Conservation (phyloP, 2,113 vertebrate genomes). For the Lophius piscatorius region DNA sequence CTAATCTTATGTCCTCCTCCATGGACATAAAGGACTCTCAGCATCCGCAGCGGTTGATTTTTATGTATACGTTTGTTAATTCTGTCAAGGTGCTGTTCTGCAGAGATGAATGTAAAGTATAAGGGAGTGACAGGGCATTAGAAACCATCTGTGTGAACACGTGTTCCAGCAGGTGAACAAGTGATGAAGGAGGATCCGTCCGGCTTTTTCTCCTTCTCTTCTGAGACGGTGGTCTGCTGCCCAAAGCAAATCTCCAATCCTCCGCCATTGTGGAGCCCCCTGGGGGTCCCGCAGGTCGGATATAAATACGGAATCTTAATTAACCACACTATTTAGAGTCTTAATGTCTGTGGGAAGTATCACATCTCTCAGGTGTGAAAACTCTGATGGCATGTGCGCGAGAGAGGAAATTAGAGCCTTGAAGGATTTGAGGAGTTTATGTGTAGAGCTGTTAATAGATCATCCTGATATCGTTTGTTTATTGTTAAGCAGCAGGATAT, state of each 20-base stretch:
- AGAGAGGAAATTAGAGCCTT: conserved; percentile 53
- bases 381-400: conserved; percentile 11
- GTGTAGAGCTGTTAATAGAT: conserved; percentile 54
- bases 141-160: conserved; percentile 19
- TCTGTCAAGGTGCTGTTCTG: conserved; percentile 17
- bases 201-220: conserved; percentile 25
- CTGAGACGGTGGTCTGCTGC: conserved; percentile 36
- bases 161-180: conserved; percentile 35
- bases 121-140: conserved; percentile 23
- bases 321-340: conserved; percentile 53
- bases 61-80: not conserved
- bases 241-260: conserved; percentile 34
- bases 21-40: not conserved
- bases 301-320: conserved; percentile 68
- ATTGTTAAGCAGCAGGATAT: conserved; percentile 26
- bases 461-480: conserved; percentile 32
- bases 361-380: conserved; percentile 44
- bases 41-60: not conserved
- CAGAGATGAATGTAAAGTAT: conserved; percentile 15
- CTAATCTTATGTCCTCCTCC: conserved; percentile 10
- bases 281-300: conserved; percentile 39
- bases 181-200: conserved; percentile 23
- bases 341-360: conserved; percentile 42
- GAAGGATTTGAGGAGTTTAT: conserved; percentile 46
- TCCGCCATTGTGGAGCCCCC: conserved; percentile 17